Evolutionary conservation across 2,888 invertebrate species (phyloP).

Genomic region (Nephrotoma appendiculata): DNA sequence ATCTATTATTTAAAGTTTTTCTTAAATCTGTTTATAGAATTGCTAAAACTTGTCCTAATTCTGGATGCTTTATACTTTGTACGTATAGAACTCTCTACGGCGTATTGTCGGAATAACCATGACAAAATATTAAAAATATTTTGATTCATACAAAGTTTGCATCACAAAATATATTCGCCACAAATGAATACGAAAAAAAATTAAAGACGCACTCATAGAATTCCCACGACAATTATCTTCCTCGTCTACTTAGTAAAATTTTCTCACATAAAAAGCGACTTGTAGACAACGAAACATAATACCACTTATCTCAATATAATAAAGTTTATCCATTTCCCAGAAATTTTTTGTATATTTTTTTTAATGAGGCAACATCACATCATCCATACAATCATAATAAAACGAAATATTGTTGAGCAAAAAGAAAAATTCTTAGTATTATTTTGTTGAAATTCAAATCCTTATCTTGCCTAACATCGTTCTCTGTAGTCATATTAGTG

Average conservation of each 20-base stretch:
- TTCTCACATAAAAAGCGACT: not conserved
- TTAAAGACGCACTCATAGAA: not conserved
- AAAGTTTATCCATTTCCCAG: not conserved
- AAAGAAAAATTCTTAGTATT: not conserved
- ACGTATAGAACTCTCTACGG: too few relatives aligned
- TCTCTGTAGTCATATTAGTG: not conserved
- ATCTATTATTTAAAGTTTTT: too few relatives aligned
- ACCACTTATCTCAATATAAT: not conserved
- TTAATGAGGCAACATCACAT: not conserved
- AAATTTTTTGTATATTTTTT: too few relatives aligned
- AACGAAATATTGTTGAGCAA: not conserved
- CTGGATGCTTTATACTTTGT: too few relatives aligned
- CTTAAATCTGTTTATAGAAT: too few relatives aligned
- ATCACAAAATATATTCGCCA: not conserved
- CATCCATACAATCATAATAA: not conserved
- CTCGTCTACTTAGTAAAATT: not conserved
- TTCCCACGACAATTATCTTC: not conserved
- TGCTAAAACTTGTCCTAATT: too few relatives aligned
- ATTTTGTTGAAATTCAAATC: not conserved
- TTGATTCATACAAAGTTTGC: not conserved
- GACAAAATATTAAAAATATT: not conserved
- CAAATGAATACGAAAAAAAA: not conserved
- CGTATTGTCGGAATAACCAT: too few relatives aligned
- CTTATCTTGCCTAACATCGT: not conserved
- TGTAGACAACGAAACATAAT: not conserved